A percentile compares a stretch with the other conserved stretches of the same genome.
Conservation (phyloP, 2,113 vertebrate genomes). For the Saguinus imperator region DNA sequence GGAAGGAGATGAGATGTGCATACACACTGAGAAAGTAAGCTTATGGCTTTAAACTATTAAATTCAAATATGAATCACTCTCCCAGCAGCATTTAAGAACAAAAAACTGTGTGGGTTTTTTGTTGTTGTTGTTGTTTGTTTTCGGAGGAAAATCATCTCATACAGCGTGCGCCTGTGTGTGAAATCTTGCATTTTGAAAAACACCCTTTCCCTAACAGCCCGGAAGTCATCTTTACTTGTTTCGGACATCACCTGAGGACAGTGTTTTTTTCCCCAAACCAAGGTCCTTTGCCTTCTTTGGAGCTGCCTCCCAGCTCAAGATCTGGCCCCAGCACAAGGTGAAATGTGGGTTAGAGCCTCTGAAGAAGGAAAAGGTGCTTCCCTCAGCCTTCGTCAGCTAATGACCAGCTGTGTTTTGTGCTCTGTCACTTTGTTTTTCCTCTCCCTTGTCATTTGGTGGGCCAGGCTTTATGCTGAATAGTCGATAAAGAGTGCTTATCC, state of each 20-base stretch:
- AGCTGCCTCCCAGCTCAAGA: background rate
- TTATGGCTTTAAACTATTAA: slow-evolving; percentile 27
- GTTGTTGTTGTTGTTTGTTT: slow-evolving; percentile 29
- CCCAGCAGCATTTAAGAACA: slow-evolving; percentile 36
- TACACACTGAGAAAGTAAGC: background rate
- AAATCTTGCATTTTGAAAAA: background rate
- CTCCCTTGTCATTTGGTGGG: slow-evolving; percentile 37
- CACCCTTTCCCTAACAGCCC: background rate
- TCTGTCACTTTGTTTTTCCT: slow-evolving; percentile 31
- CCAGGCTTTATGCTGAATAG: slow-evolving; percentile 67
- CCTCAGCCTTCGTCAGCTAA: slow-evolving; percentile 67
- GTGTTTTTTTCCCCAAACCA: background rate
- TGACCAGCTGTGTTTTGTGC: slow-evolving; percentile 61
- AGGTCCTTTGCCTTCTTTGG: background rate
- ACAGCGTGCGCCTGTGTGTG: background rate
- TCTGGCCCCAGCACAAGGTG: slow-evolving; percentile 18
- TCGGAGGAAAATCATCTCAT: background rate
- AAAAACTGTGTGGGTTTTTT: background rate
- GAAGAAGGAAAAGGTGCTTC: slow-evolving; percentile 68
- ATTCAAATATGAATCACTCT: background rate
- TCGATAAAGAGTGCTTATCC: background rate
- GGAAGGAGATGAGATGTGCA: slow-evolving; percentile 18
- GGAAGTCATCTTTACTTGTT: slow-evolving; percentile 10
- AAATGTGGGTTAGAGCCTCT: slow-evolving; percentile 45
- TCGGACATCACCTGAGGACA: background rate